phyloP scores from a whole-genome alignment of 2,888 invertebrate species.

The Caenorhabditis panamensis region DNA sequence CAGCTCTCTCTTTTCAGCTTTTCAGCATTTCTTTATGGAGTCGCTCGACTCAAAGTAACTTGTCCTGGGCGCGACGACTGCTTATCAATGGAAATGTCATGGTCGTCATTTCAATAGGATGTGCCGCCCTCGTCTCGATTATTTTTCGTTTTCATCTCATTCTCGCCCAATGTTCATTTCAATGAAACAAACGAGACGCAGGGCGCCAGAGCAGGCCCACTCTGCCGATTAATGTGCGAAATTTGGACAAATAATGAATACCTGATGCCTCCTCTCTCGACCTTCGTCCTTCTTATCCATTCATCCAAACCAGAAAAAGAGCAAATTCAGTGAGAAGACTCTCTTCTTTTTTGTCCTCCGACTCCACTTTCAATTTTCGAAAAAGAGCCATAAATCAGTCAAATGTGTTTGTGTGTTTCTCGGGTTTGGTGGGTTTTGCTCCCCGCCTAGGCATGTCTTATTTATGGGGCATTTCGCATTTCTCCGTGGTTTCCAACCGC shows the following conservation, averaged over 20 bases:
- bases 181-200: constrained; percentile 27
- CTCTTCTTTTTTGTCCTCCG: background rate
- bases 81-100: constrained; percentile 28
- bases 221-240: constrained; percentile 31
- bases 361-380: constrained; percentile 11
- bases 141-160: constrained; percentile 20
- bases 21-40: background rate
- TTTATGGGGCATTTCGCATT: constrained; percentile 30
- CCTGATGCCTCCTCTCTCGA: constrained; percentile 29
- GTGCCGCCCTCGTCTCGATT: constrained; percentile 5
- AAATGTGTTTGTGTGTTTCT: constrained; percentile 27
- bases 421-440: background rate
- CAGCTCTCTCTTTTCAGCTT: constrained; percentile 1
- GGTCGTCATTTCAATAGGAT: constrained; percentile 14
- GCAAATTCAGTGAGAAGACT: constrained; percentile 1
- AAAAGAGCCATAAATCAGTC: constrained; percentile 42
- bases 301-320: background rate
- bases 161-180: constrained; percentile 15
- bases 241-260: constrained; percentile 28
- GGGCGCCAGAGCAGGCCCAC: background rate
- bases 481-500: background rate
- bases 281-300: background rate
- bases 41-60: too few species aligned
- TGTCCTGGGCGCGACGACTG: too few species aligned
- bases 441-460: constrained; percentile 22